phyloP scores from a whole-genome alignment of 2,888 invertebrate genomes.

The Marronus borbonicus region DNA sequence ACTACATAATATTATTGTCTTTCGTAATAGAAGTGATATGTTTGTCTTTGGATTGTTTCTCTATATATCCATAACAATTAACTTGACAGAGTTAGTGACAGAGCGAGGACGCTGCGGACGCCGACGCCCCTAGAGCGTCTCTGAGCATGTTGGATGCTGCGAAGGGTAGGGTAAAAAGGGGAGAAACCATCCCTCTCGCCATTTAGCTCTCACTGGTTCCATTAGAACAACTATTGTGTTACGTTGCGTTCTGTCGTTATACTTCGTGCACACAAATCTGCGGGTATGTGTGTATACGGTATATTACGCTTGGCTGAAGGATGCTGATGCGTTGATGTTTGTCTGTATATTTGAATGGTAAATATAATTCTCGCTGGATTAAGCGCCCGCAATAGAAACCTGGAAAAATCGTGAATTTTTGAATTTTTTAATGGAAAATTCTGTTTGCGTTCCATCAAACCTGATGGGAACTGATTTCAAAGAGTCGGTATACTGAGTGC shows the following conservation, averaged over 20 bases:
- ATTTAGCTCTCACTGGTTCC: conserved; percentile 59
- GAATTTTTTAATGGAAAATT: no score
- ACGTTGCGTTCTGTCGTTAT: conserved; percentile 43
- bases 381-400: background rate
- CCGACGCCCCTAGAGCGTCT: conserved; percentile 69
- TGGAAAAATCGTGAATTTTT: no score
- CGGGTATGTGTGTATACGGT: conserved; percentile 56
- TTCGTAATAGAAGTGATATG: no score
- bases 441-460: no score
- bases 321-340: conserved; percentile 48
- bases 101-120: conserved; percentile 65
- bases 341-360: background rate
- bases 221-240: conserved; percentile 60
- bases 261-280: conserved; percentile 13
- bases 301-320: conserved; percentile 63
- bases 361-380: background rate
- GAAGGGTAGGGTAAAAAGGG: conserved; percentile 63
- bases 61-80: conserved; percentile 62
- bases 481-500: no score
- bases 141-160: conserved; percentile 67
- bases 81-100: conserved; percentile 66
- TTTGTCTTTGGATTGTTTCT: conserved; percentile 48
- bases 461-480: no score
- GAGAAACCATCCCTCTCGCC: conserved; percentile 52
- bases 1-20: no score